These are phyloP conservation scores for Pheucticus melanocephalus DNA, from an alignment of 2,113 vertebrate genomes.

Conservation along the genomic window DNA sequence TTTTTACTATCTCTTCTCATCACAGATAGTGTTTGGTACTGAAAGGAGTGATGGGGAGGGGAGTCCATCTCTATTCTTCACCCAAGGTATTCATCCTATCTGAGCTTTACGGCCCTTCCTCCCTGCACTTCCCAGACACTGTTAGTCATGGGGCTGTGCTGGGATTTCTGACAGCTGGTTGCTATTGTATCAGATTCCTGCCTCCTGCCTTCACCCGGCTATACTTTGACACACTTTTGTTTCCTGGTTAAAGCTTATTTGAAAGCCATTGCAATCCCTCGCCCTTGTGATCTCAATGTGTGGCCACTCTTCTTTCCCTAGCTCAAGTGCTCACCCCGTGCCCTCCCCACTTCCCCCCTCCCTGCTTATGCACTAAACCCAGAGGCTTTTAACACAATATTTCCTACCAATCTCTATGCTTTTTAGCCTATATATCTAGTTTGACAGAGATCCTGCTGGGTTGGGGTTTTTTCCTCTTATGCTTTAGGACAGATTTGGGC, in stretches of 20 bases:
- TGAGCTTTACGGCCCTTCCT: not conserved
- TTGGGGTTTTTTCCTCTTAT: not conserved
- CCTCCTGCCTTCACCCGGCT: not conserved
- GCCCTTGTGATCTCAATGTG: not conserved
- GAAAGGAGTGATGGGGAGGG: not conserved
- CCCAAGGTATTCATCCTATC: not conserved
- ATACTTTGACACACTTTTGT: not conserved
- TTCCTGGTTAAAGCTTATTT: not conserved
- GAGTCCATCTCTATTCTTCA: not conserved
- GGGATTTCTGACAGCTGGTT: not conserved
- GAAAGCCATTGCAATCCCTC: not conserved
- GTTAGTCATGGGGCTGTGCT: not conserved
- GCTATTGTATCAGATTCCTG: not conserved
- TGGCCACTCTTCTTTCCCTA: not conserved
- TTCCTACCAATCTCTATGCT: not conserved
- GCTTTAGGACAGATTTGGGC: not conserved
- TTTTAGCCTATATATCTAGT: not conserved
- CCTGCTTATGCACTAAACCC: not conserved
- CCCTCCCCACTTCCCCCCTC: rapidly evolving
- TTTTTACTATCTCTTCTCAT: conserved; percentile 39
- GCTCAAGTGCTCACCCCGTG: not conserved
- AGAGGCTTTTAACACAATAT: not conserved
- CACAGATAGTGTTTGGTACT: not conserved
- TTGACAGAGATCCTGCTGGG: not conserved
- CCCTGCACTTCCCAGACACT: not conserved